A percentile compares a stretch with the other conserved stretches of the same genome.
phyloP scores from a whole-genome alignment of 2,113 vertebrate species.

The Morphnarchus princeps region DNA sequence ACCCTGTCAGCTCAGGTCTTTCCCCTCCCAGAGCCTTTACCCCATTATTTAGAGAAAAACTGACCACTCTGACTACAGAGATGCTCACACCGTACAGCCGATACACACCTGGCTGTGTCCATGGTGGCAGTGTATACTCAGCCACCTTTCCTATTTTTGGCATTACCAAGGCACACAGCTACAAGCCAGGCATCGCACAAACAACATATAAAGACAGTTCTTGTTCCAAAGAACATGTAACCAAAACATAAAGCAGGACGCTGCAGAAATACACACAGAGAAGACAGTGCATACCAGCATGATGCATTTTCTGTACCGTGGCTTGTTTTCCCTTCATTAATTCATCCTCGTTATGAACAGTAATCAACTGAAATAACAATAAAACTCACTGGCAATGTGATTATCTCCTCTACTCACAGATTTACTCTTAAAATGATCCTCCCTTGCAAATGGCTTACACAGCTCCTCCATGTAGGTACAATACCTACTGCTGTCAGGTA shows the following conservation, averaged over 20 bases:
- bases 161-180: background rate
- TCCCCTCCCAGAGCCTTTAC: background rate
- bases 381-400: background rate
- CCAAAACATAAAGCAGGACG: background rate
- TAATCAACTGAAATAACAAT: background rate
- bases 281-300: background rate
- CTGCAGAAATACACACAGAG: background rate
- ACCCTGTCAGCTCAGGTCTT: background rate
- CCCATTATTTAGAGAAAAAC: background rate
- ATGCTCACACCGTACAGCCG: background rate
- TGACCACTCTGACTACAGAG: background rate
- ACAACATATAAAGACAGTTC: background rate
- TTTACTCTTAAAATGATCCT: background rate
- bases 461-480: background rate
- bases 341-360: background rate
- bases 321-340: background rate
- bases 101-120: background rate
- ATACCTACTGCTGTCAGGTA: background rate
- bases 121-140: accelerated
- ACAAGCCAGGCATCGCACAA: background rate
- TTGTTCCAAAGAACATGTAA: background rate
- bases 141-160: background rate
- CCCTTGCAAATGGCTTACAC: background rate
- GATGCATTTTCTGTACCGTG: background rate
- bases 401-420: background rate